Percentiles rank a stretch among this genome's conserved stretches.
phyloP scores from a whole-genome alignment of 1,140 invertebrate species.

The Drosophila tristis region DNA sequence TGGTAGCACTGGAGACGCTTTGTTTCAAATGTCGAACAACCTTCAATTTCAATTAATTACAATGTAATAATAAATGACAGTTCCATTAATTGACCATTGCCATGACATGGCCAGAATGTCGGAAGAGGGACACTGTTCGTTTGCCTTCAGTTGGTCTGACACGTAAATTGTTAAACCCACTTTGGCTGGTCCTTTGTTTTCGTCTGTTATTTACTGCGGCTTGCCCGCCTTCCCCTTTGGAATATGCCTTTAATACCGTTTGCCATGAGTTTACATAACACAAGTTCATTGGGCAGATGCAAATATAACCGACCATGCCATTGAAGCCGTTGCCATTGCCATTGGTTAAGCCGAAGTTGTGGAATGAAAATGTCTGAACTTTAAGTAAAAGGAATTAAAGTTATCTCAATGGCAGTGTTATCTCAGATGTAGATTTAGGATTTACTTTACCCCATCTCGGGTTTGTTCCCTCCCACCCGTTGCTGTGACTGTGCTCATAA shows the following conservation, averaged over 20 bases:
- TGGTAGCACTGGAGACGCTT: conserved; percentile 26
- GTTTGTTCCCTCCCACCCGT: too few relatives aligned
- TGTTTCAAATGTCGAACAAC: conserved; percentile 35
- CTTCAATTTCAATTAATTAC: conserved; percentile 68
- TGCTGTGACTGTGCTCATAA: too few relatives aligned
- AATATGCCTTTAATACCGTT: conserved; percentile 14
- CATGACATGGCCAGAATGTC: conserved; percentile 8
- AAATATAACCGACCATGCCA: too few relatives aligned
- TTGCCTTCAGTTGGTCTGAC: not conserved
- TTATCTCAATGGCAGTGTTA: too few relatives aligned
- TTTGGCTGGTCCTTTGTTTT: not conserved
- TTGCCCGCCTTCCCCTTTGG: conserved; percentile 5
- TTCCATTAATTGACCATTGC: conserved; percentile 59
- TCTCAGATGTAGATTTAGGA: too few relatives aligned
- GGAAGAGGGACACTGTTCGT: not conserved
- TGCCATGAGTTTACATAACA: conserved; percentile 16
- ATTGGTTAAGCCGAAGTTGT: too few relatives aligned
- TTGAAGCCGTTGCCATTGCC: too few relatives aligned
- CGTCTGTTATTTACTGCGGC: not conserved
- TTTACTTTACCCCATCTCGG: too few relatives aligned
- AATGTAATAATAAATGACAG: conserved; percentile 52
- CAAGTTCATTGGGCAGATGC: not conserved
- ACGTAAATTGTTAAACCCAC: conserved; percentile 33
- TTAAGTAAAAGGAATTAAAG: too few relatives aligned
- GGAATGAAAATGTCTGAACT: too few relatives aligned